Conservation (phyloP, 2,797 vertebrate genomes). For the Artibeus lituratus region DNA sequence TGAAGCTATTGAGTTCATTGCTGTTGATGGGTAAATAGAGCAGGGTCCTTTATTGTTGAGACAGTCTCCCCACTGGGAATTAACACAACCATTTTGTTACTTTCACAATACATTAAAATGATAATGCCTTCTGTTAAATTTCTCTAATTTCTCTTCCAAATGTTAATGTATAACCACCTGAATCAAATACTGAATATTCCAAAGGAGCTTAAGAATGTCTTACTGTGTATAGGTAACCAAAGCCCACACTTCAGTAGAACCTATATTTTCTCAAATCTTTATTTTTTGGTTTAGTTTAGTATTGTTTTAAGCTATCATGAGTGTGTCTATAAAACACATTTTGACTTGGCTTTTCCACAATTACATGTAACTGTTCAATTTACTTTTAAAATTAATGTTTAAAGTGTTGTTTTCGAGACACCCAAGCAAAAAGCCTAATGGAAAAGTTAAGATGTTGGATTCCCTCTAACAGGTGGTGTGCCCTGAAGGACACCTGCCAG, state of each 20-base stretch:
- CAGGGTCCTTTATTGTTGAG: constrained; percentile 39
- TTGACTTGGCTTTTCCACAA: not conserved
- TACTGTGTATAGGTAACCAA: not conserved
- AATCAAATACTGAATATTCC: constrained; percentile 1
- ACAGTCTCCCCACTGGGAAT: not conserved
- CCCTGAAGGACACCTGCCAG: not conserved
- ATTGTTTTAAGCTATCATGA: not conserved
- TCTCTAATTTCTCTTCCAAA: not conserved
- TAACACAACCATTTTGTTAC: not conserved
- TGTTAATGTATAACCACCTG: not conserved
- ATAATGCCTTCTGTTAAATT: constrained; percentile 20
- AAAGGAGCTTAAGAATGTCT: not conserved
- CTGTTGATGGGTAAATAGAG: constrained; percentile 55
- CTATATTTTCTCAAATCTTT: not conserved
- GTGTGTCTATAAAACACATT: not conserved
- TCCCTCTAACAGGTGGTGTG: not conserved
- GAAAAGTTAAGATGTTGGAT: not conserved
- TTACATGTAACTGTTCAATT: not conserved
- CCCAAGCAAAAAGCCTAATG: not conserved
- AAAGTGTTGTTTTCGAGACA: not conserved
- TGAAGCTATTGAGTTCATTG: constrained; percentile 61
- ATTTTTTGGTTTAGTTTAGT: not conserved
- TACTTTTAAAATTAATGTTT: not conserved
- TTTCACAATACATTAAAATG: not conserved
- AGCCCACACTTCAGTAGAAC: not conserved